Base-by-base conservation (phyloP, 1,140 invertebrate genomes). In the Drosophila ercepeae region DNA sequence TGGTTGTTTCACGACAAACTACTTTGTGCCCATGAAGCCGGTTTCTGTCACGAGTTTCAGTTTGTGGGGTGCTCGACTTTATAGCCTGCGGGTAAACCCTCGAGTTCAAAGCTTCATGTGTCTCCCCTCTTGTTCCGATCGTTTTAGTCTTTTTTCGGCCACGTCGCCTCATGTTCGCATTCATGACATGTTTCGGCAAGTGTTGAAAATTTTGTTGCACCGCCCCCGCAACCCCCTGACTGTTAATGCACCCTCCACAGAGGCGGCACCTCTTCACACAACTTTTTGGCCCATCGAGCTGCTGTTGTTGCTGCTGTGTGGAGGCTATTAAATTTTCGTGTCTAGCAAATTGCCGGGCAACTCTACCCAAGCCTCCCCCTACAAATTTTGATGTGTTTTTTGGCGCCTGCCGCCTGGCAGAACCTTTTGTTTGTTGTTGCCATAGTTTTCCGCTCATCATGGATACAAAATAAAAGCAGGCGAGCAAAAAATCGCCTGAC, bases 321-420 rank as follows among this genome's bases (percentile, higher is more conserved):
- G 36, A 32, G 69, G 68, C 81, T 86, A 84, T 84, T 84, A 86
- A 81, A 86, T 75, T 74, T 81, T 76, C 60, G 75, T 86, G 71
- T 78, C 64, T 71, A 32, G 53, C 39, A 59, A 57, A 77, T 63
- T 58, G 50, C 65, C 32, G 67, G 64, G 64, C 48, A 50, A 60
- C 50, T 18, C 4, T 7, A 7, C 36, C 36, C 8, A 39, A 21
- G 42, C 29, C 34, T 32, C n/a, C 44, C 29, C 51, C 34, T 23
- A 49, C 39, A 81, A 86, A 69, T 77, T 77, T 86, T 86, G 48
- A 81, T 84, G 81, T 76, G 76, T 65, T 81, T 64, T 63, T 73
- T 70, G 81, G 72, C 79, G 79, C 76, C 70, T 60, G 60, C 34
- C 44, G 79, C 76, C 70, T 60, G 60, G 27, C 44, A 53, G 42